Base-by-base conservation (phyloP, 2,888 invertebrate species). In the Trichogramma dendrolimi region DNA sequence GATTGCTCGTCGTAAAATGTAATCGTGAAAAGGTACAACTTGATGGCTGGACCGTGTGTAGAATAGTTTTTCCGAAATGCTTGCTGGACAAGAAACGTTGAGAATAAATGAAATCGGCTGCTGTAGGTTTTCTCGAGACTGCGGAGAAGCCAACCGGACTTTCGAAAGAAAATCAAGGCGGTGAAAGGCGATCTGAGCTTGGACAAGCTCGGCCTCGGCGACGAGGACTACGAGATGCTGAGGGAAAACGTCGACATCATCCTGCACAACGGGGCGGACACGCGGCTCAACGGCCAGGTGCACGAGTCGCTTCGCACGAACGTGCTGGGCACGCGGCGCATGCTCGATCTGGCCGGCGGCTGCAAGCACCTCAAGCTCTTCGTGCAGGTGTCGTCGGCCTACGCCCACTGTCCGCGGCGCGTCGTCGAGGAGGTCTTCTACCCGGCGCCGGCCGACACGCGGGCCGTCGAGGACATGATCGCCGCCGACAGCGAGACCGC, bases 371-470 rank as follows among this genome's bases (percentile, higher is more conserved):
- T 76, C 2, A 51, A 63, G 40, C 63, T 66, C 4, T 76, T 73
- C 48, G 27, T 69, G 4, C 70, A 73, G 49, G 64, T 75, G 4
- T 75, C 75, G 5, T 70, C 73, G 7, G 72, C 71, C 2, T 75
- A 64, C 59, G 69, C 74, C 0, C 71, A 73, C 49, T 64, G 64
- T 52, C 58, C 55, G 5, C 6, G 56, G 39, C 57, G 65, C 7
- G 61, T 71, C 39, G 61, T 73, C 43, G 69, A 73, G 41, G 75
- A 76, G 11, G 67, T 67, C 43, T 73, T 72, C 66, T 73, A 75
- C 63, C 56, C 67, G 0, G 47, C 72, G 6, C 72, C 73, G 4
- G 70, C 60, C 2, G 71, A 72, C 44, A 14, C 71, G 5, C 71
- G 72, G 14, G 67, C 71, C 58, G 63, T 71, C 4, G 10, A 63